Evolutionary conservation across 2,797 vertebrate genomes (phyloP).

Genomic region (Premnoplex brunnescens): DNA sequence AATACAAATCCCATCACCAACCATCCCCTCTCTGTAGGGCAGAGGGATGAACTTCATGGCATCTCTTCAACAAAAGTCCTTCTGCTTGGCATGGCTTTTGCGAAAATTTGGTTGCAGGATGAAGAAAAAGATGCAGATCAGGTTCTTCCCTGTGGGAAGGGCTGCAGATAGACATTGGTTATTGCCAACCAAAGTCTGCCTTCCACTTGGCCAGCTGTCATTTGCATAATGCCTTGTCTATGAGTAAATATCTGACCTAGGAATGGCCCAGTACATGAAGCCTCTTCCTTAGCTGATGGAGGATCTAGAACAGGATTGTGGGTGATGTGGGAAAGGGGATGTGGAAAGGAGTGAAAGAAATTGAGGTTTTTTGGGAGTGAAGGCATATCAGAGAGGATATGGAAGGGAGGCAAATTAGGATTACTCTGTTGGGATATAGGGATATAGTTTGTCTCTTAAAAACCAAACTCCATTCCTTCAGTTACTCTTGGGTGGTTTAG

Average conservation of each 20-base stretch:
- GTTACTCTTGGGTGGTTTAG: background rate
- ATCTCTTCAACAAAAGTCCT: background rate
- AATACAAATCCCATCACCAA: background rate
- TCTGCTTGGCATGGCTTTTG: background rate
- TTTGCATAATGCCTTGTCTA: background rate
- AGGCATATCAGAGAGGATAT: background rate
- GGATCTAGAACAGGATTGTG: background rate
- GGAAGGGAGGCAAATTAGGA: background rate
- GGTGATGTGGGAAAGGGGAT: background rate
- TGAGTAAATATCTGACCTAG: background rate
- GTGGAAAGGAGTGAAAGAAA: background rate
- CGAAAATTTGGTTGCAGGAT: background rate
- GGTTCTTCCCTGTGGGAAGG: background rate
- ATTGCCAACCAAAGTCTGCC: background rate
- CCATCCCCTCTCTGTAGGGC: background rate
- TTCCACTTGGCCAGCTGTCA: fast-evolving
- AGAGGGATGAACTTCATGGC: background rate
- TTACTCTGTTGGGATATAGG: background rate
- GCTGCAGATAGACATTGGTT: background rate
- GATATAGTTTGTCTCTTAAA: background rate
- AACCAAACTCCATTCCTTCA: background rate
- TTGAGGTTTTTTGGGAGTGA: background rate
- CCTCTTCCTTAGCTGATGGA: background rate
- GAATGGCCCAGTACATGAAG: background rate
- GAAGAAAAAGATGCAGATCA: background rate